phyloP scores from a whole-genome alignment of 2,113 vertebrate species.

The Limanda limanda region DNA sequence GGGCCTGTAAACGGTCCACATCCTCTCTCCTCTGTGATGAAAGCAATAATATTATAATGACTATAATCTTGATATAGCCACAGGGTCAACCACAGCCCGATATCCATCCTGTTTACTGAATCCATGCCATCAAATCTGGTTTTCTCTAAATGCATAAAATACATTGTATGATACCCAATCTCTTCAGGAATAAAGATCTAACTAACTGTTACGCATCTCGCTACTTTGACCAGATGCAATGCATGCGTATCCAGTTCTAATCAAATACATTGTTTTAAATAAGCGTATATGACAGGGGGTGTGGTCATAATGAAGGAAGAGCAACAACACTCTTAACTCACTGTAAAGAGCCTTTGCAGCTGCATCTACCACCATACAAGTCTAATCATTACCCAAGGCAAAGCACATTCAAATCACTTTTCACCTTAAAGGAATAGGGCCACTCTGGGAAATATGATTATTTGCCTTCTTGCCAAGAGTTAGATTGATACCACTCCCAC shows the following conservation, averaged over 20 bases:
- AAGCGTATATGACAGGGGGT: slow-evolving; percentile 9
- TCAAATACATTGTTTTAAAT: slow-evolving; percentile 6
- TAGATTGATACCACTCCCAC: background rate
- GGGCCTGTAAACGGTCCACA: slow-evolving; percentile 61
- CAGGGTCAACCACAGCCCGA: slow-evolving; percentile 68
- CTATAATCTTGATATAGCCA: slow-evolving; percentile 75
- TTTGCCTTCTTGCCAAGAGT: background rate
- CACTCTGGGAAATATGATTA: background rate
- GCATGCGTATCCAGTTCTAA: slow-evolving; percentile 23
- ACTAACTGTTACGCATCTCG: slow-evolving; percentile 66
- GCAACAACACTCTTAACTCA: background rate
- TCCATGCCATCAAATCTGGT: slow-evolving; percentile 73
- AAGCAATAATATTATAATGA: slow-evolving; percentile 80
- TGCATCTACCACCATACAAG: background rate
- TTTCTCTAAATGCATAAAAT: slow-evolving; percentile 73
- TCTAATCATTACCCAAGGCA: background rate
- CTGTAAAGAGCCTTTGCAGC: background rate
- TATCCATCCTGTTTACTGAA: slow-evolving; percentile 68
- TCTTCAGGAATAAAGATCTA: slow-evolving; percentile 82
- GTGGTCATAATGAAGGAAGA: slow-evolving; percentile 30
- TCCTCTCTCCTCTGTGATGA: slow-evolving; percentile 69
- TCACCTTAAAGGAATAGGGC: background rate
- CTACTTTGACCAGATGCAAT: slow-evolving; percentile 61
- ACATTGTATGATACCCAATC: slow-evolving; percentile 77
- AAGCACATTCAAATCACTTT: slow-evolving; percentile 1